These are phyloP conservation scores for Cylas formicarius DNA, from an alignment of 1,140 invertebrate genomes.

Conservation along the genomic window DNA sequence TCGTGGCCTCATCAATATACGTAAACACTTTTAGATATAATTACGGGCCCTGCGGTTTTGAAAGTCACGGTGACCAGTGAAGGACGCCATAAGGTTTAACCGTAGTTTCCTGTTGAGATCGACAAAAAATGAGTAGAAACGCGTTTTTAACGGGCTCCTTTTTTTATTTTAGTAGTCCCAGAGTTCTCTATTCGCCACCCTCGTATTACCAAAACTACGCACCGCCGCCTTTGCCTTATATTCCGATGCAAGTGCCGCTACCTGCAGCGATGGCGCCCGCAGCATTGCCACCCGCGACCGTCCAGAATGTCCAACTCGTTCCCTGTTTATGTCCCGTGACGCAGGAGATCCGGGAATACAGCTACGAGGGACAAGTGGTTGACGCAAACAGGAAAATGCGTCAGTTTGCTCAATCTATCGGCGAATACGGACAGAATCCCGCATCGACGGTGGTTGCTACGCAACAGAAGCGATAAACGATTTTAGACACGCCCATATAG, in stretches of 20 bases:
- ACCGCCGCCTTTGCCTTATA: slow-evolving; percentile 10
- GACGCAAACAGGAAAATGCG: no score
- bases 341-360: slow-evolving; percentile 20
- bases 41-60: slow-evolving; percentile 3
- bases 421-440: no score
- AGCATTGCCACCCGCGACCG: slow-evolving; percentile 18
- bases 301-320: slow-evolving; percentile 46
- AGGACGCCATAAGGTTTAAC: slow-evolving; percentile 6
- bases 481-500: no score
- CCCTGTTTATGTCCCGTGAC: slow-evolving; percentile 47
- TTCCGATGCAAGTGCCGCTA: slow-evolving; percentile 32
- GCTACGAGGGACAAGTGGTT: no score
- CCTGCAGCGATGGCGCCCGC: no score
- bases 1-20: slow-evolving; percentile 7
- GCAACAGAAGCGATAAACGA: no score
- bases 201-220: slow-evolving; percentile 13
- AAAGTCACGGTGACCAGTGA: slow-evolving; percentile 12
- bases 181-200: slow-evolving; percentile 10
- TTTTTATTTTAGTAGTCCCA: slow-evolving; percentile 13
- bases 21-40: slow-evolving; percentile 10
- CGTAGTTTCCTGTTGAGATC: slow-evolving; percentile 2
- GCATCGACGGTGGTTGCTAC: no score
- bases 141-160: background rate
- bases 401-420: no score
- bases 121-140: slow-evolving; percentile 1